Evolutionary conservation across 2,113 vertebrate genomes (phyloP).

Genomic region (Phyllostomus discolor): DNA sequence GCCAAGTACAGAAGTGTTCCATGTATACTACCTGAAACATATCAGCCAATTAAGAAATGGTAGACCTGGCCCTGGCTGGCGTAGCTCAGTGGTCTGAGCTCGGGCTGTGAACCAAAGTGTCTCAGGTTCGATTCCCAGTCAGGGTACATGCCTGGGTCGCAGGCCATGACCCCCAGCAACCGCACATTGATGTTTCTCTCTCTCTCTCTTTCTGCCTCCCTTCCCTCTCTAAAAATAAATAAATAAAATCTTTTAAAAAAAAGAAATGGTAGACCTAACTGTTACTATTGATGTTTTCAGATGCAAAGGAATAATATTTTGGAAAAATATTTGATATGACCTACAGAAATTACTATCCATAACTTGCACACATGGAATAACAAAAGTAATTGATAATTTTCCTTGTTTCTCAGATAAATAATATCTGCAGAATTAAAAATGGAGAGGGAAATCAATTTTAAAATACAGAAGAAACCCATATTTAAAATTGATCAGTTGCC

Average conservation of each 20-base stretch:
- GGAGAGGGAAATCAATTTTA: conserved; percentile 37
- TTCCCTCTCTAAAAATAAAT: no score
- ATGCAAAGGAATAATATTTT: neutral
- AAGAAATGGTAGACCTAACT: neutral
- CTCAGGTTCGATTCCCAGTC: no score
- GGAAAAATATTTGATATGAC: neutral
- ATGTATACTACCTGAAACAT: neutral
- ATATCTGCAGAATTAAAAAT: neutral
- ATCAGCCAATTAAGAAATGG: neutral
- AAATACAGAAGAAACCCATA: neutral
- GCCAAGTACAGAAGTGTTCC: neutral
- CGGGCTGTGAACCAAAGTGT: no score
- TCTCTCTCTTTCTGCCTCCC: no score
- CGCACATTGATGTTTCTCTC: no score
- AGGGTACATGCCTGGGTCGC: no score
- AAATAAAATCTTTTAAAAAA: no score
- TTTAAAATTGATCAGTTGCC: conserved; percentile 32
- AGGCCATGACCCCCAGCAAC: no score
- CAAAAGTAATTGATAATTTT: neutral
- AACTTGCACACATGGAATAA: neutral
- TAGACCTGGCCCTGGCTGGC: neutral
- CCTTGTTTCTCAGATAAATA: neutral
- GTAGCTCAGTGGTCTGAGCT: no score
- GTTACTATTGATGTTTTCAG: neutral
- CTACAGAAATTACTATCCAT: neutral